Evolutionary conservation across 2,797 vertebrate species (phyloP).

Genomic region (Yasuhikotakia modesta): DNA sequence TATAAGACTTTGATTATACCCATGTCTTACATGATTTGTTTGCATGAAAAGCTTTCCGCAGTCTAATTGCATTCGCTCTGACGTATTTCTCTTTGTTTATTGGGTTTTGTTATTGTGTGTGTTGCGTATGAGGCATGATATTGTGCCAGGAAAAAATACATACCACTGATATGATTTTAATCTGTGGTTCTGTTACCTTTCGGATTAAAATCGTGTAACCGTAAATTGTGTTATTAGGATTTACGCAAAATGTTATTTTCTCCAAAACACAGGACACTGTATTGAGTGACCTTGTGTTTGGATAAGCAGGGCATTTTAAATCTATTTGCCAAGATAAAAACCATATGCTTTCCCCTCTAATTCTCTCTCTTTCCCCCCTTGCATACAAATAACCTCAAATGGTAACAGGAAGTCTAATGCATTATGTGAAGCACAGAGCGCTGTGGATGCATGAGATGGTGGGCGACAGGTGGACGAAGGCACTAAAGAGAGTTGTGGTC

Average conservation of each 20-base stretch:
- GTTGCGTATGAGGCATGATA: slow-evolving; percentile 1
- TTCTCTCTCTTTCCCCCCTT: neutral
- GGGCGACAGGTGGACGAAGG: neutral
- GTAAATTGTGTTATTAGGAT: slow-evolving; percentile 31
- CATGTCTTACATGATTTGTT: neutral
- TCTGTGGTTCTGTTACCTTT: slow-evolving; percentile 20
- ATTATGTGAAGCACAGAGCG: neutral
- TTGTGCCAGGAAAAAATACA: slow-evolving; percentile 30
- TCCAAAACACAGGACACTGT: neutral
- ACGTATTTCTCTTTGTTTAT: neutral
- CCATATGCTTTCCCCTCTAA: slow-evolving; percentile 41
- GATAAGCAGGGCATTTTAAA: slow-evolving; percentile 46
- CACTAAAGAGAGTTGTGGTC: slow-evolving; percentile 9
- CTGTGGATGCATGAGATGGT: neutral
- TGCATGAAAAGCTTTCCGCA: neutral
- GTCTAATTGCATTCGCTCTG: slow-evolving; percentile 8
- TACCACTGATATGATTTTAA: slow-evolving; percentile 9
- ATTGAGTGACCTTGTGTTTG: slow-evolving; percentile 42
- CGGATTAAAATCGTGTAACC: slow-evolving; percentile 45
- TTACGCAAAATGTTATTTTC: slow-evolving; percentile 37
- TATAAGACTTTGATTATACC: neutral
- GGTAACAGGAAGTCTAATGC: neutral
- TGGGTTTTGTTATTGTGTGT: slow-evolving; percentile 14
- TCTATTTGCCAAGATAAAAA: slow-evolving; percentile 27
- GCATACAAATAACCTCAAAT: slow-evolving; percentile 5